These are phyloP conservation scores for Scaptomyza cyrtandrae DNA, from an alignment of 2,888 invertebrate genomes.

Conservation along the genomic window DNA sequence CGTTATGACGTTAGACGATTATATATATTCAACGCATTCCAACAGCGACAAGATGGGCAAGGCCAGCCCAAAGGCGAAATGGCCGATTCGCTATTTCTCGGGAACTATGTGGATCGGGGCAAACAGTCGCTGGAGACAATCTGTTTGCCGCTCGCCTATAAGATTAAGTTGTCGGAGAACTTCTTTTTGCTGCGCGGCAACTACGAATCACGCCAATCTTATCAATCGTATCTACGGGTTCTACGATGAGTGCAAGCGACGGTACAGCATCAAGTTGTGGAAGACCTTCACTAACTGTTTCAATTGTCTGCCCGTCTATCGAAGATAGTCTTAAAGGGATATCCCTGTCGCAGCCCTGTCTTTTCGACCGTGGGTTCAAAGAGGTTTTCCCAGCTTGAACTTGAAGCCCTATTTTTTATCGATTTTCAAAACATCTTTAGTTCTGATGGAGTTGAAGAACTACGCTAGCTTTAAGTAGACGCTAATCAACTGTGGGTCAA, in stretches of 20 bases:
- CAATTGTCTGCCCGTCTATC: conserved; percentile 88
- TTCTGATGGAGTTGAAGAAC: neutral
- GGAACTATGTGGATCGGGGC: conserved; percentile 98
- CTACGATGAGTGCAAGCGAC: conserved; percentile 91
- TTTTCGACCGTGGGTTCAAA: no score
- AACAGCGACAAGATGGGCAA: conserved; percentile 50
- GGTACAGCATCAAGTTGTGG: conserved; percentile 99
- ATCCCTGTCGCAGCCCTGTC: no score
- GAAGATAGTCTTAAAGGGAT: no score
- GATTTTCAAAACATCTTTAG: conserved; percentile 1
- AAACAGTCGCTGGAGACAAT: conserved; percentile 98
- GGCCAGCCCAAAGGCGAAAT: conserved; percentile 40
- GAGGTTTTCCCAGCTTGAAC: neutral
- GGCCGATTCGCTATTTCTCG: conserved; percentile 88
- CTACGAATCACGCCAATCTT: conserved; percentile 93
- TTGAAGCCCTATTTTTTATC: neutral
- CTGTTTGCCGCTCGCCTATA: conserved; percentile 96
- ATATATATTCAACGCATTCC: neutral
- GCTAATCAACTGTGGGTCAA: conserved; percentile 18
- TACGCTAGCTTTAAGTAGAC: neutral
- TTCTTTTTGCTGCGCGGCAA: conserved; percentile 97
- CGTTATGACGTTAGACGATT: no score
- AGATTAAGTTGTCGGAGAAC: conserved; percentile 99
- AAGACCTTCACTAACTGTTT: conserved; percentile 99
- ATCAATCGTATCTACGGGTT: conserved; percentile 94